Evolutionary conservation across 1,140 invertebrate genomes (phyloP).

Genomic region (Drosophila mojavensis): DNA sequence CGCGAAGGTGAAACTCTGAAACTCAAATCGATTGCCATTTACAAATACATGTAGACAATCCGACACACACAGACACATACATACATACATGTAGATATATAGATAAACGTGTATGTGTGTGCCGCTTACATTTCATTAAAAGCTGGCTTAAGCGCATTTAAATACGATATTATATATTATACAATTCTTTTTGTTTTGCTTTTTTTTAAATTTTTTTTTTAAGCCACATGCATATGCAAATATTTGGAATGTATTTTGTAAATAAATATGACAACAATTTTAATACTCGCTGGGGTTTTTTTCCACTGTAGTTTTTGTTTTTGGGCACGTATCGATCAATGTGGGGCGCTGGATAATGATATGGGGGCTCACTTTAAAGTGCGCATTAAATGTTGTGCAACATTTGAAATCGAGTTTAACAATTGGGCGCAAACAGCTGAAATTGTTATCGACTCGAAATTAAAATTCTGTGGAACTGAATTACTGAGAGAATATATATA

Average conservation of each 20-base stretch:
- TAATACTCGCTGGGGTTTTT: constrained; percentile 18
- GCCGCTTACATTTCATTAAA: constrained; percentile 73
- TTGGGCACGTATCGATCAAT: constrained; percentile 45
- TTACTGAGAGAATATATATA: background rate
- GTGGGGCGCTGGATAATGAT: constrained; percentile 4
- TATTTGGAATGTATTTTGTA: constrained; percentile 67
- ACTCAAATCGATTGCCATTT: constrained; percentile 56
- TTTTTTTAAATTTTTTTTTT: background rate
- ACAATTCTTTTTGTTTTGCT: constrained; percentile 48
- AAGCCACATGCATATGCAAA: constrained; percentile 59
- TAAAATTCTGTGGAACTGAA: background rate
- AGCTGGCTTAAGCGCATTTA: constrained; percentile 72
- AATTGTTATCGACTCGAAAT: constrained; percentile 16
- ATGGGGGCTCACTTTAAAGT: constrained; percentile 3
- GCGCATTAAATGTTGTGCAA: constrained; percentile 25
- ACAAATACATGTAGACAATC: background rate
- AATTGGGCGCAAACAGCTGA: constrained; percentile 1
- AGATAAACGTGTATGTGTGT: constrained; percentile 5
- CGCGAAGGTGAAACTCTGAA: constrained; percentile 68
- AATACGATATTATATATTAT: constrained; percentile 69
- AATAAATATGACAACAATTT: constrained; percentile 54
- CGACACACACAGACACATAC: background rate
- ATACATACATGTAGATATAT: background rate
- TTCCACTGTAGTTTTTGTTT: constrained; percentile 21
- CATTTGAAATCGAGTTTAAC: background rate